Evolutionary conservation across 2,113 vertebrate genomes (phyloP), one percentile per base, ranked within the genome.

Genomic region (Phyllostomus discolor): DNA sequence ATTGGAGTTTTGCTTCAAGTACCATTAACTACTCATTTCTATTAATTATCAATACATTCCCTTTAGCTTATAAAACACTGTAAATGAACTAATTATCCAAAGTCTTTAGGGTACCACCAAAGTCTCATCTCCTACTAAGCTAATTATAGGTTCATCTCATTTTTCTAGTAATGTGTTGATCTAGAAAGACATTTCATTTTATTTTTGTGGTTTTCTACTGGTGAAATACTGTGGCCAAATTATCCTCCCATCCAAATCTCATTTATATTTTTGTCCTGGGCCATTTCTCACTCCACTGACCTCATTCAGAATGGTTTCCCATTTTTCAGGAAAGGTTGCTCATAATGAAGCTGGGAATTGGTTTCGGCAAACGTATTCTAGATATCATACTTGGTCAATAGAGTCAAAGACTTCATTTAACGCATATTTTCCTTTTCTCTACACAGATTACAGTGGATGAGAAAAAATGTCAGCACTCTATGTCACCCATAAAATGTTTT

Each of bases 1-100:
- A 85, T 85, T 78, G 17, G 20, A 57, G 22, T 79, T 95, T 82
- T 96, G 26, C 38, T 87, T 89, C 22, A 70, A 95, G 79, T 79
- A 33, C 12, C 35, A 54, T 89, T 90, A 62, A 80, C 20, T 92
- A 62, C 86, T 67, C 83, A 76, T 84, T 93, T 86, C 38, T 88
- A 46, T 81, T 35, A 90, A 79, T 88, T 90, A 83, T 67, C 69
- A 94, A 91, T 72, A 88, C 70, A 85, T 24, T 6, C 19, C 48
- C 19, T 46, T 82, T 62, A 46, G 17, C 17, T 66, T 93, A 89
- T 11, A 41, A 78, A 67, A 57, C 33, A 79, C 26, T 88, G 20
- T 85, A 85, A 91, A 89, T 84, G 5, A 93, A 78, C 10, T 80
- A 59, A 92, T 48, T 84, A 41, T 26, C 4, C 50, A 38, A 69